Conservation (phyloP, 2,888 invertebrate species). For the Artemia sinica region DNA sequence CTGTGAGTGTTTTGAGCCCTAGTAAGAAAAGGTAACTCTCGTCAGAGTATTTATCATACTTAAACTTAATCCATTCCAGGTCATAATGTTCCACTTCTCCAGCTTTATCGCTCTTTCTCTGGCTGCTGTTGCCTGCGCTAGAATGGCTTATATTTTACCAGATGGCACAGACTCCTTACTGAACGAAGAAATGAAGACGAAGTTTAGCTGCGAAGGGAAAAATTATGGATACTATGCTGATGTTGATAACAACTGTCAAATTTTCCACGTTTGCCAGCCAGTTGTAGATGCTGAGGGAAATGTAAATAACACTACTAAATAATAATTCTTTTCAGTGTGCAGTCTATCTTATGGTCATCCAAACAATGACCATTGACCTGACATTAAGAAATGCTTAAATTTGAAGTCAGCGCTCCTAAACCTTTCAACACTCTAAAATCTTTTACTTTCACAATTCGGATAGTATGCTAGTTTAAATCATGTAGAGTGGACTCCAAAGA, state of each 20-base stretch:
- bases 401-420: no score
- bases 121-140: slow-evolving; percentile 9
- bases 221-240: slow-evolving; percentile 27
- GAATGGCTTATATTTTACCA: slow-evolving; percentile 23
- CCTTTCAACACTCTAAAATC: no score
- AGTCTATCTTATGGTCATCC: not conserved
- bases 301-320: slow-evolving; percentile 15
- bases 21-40: no score
- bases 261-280: slow-evolving; percentile 27
- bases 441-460: no score
- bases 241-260: slow-evolving; percentile 26
- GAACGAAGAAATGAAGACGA: slow-evolving; percentile 18
- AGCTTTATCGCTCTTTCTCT: slow-evolving; percentile 12
- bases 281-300: slow-evolving; percentile 24
- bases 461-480: no score
- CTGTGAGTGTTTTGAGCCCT: no score
- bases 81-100: not conserved
- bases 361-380: no score
- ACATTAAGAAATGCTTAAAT: no score
- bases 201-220: slow-evolving; percentile 25
- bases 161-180: slow-evolving; percentile 24
- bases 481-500: no score
- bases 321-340: not conserved
- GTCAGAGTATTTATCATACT: no score
- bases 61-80: no score